Evolutionary conservation across 2,797 vertebrate genomes (phyloP).

Genomic region (Iguana delicatissima): DNA sequence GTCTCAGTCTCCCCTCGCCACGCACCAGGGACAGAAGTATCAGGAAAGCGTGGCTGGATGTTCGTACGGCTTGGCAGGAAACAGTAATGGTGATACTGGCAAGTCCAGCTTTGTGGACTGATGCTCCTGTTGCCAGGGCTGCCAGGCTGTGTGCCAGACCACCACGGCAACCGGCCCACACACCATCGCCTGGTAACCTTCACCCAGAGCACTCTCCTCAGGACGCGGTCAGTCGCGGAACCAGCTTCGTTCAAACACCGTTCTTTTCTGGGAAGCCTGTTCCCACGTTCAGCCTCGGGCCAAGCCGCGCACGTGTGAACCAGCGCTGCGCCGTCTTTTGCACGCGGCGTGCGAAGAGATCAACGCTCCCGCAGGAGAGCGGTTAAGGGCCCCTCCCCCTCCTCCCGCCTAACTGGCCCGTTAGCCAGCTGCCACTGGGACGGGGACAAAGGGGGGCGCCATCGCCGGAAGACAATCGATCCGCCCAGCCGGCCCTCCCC

Average conservation of each 20-base stretch:
- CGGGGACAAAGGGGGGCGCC: neutral
- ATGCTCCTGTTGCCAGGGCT: neutral
- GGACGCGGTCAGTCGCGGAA: too few species aligned
- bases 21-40: neutral
- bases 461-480: neutral
- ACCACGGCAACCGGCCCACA: neutral
- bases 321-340: neutral
- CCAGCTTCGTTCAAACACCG: neutral
- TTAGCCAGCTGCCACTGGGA: slow-evolving; percentile 24
- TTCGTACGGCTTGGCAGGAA: neutral
- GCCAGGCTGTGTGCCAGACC: neutral
- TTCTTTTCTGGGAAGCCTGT: neutral
- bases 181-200: neutral
- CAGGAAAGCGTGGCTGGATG: neutral
- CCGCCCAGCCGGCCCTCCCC: neutral
- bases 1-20: neutral
- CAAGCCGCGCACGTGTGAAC: too few species aligned
- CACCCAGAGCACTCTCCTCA: too few species aligned
- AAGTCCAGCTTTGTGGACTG: too few species aligned
- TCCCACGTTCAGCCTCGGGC: neutral
- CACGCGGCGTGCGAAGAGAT: too few species aligned
- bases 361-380: neutral
- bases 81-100: neutral
- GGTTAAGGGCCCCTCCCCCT: neutral
- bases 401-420: neutral